These are phyloP conservation scores for Dreissena polymorpha DNA, from an alignment of 1,140 invertebrate species.

Conservation along the genomic window DNA sequence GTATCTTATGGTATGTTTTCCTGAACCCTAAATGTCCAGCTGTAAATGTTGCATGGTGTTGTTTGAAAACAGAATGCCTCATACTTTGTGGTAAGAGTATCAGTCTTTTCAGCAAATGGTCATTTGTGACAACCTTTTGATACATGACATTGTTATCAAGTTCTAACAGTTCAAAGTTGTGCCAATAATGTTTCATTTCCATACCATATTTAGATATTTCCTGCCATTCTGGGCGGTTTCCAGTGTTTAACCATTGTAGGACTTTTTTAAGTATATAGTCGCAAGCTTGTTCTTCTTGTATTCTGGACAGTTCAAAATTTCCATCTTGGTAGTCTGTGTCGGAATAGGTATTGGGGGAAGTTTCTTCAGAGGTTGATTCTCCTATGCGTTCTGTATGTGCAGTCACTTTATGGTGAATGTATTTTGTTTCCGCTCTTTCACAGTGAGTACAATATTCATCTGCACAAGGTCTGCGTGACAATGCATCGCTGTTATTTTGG, in stretches of 20 bases:
- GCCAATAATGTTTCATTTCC: conserved; percentile 18
- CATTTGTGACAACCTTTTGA: conserved; percentile 10
- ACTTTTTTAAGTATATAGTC: neutral
- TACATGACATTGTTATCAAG: conserved; percentile 9
- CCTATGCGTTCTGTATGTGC: neutral
- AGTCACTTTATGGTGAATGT: neutral
- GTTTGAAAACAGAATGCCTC: neutral
- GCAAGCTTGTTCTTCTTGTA: conserved; percentile 2
- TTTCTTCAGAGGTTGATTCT: neutral
- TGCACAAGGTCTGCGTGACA: conserved; percentile 43
- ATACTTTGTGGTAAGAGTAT: neutral
- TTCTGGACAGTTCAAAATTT: neutral
- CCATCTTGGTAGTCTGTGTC: neutral
- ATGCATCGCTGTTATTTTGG: conserved; percentile 55
- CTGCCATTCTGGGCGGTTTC: conserved; percentile 13
- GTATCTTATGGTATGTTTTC: conserved; percentile 4
- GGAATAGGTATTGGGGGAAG: neutral
- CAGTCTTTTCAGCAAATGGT: neutral
- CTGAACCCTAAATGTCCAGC: conserved; percentile 23
- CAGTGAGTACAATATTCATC: neutral
- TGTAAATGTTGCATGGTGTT: neutral
- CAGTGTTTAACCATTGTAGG: neutral
- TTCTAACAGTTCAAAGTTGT: conserved; percentile 22
- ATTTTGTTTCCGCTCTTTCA: conserved; percentile 5
- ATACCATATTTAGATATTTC: conserved; percentile 2